These are phyloP conservation scores for Physeter macrocephalus DNA, from an alignment of 2,113 vertebrate genomes.

Conservation along the genomic window DNA sequence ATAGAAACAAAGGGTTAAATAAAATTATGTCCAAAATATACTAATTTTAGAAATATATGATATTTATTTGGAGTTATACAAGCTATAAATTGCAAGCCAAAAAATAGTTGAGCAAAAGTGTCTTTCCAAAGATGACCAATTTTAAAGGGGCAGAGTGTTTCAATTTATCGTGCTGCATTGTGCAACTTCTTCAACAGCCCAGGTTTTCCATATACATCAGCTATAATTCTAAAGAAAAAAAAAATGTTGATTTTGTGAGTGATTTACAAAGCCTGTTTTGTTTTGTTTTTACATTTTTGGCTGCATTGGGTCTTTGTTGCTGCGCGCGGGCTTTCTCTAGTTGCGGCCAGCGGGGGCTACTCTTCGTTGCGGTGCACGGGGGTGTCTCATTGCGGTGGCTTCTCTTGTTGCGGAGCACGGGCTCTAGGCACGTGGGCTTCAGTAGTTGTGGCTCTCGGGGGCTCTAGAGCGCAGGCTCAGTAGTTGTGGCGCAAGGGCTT, in stretches of 20 bases:
- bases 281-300: too few species aligned
- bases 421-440: too few species aligned
- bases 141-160: background rate
- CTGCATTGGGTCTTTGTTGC: too few species aligned
- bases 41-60: background rate
- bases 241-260: background rate
- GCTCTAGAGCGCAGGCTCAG: too few species aligned
- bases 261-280: background rate
- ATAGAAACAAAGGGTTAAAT: background rate
- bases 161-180: background rate
- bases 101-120: background rate
- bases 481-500: too few species aligned
- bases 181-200: background rate
- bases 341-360: too few species aligned
- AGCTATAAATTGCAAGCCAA: background rate
- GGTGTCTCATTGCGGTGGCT: too few species aligned
- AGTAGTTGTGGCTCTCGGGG: too few species aligned
- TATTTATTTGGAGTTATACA: background rate
- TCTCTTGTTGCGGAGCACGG: too few species aligned
- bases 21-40: background rate
- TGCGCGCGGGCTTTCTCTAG: too few species aligned
- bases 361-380: too few species aligned
- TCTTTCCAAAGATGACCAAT: background rate
- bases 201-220: background rate
- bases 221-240: background rate